Evolutionary conservation across 2,797 vertebrate genomes (phyloP).

Genomic region (Scolopax rusticola): DNA sequence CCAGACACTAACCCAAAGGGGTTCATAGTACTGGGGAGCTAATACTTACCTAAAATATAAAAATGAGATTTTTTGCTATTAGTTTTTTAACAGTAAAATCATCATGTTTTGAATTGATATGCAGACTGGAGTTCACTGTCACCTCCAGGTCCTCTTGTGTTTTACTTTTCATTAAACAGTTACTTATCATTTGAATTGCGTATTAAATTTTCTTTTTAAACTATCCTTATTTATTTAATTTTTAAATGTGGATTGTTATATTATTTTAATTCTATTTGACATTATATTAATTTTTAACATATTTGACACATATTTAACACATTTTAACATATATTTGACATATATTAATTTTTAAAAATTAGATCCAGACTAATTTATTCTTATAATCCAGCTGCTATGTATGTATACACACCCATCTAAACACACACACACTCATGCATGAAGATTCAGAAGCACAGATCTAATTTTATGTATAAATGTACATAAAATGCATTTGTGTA

Average conservation of each 20-base stretch:
- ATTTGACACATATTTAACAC: too few relatives aligned
- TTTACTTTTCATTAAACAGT: neutral
- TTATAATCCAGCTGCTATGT: neutral
- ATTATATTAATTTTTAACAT: neutral
- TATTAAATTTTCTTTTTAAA: neutral
- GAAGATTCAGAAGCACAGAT: neutral
- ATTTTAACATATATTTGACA: neutral
- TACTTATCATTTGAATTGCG: neutral
- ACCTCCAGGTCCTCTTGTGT: neutral
- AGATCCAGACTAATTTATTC: neutral
- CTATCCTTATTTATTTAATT: neutral
- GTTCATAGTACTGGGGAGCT: neutral
- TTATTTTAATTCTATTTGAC: neutral
- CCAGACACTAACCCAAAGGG: neutral
- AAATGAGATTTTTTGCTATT: neutral
- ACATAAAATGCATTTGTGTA: neutral
- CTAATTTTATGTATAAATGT: neutral
- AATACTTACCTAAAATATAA: neutral
- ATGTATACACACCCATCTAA: neutral
- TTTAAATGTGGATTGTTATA: accelerated
- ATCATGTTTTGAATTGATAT: neutral
- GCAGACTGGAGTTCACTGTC: neutral
- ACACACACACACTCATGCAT: accelerated
- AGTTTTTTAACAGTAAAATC: neutral
- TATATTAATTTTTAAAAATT: neutral